Percentiles rank a stretch among this genome's conserved stretches.
Evolutionary conservation across 2,888 invertebrate species (phyloP).

Genomic region (Pherbina coryleti): DNA sequence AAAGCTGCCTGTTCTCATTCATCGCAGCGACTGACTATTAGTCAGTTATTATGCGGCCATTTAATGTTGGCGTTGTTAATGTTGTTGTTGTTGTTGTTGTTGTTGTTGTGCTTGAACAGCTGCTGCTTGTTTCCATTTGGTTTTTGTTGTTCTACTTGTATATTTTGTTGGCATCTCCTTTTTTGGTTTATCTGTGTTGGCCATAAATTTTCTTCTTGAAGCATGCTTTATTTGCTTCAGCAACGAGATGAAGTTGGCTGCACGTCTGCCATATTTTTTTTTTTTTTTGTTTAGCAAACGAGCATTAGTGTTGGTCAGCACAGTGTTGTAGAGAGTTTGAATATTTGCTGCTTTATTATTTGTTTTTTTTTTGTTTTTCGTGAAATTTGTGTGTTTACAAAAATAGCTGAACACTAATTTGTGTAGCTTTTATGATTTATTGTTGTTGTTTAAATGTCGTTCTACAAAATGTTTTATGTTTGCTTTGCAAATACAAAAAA

Average conservation of each 20-base stretch:
- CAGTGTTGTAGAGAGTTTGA: not conserved
- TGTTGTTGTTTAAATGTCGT: constrained; percentile 7
- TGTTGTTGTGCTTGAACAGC: not conserved
- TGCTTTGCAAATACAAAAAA: no score
- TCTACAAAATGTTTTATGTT: no score
- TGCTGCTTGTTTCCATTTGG: not conserved
- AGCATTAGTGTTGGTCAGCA: no score
- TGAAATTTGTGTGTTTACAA: not conserved
- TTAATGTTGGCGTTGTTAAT: not conserved
- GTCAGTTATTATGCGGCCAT: not conserved
- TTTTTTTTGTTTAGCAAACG: not conserved
- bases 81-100: constrained; percentile 2
- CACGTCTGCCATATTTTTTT: not conserved
- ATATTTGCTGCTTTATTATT: not conserved
- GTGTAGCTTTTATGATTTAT: not conserved
- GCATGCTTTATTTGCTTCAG: not conserved
- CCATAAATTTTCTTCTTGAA: constrained; percentile 6
- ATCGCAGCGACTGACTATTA: not conserved
- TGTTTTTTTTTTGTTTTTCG: not conserved
- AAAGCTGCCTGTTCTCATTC: not conserved
- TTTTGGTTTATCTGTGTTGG: constrained; percentile 1
- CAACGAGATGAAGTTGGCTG: constrained; percentile 12
- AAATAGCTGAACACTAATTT: not conserved
- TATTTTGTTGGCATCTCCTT: no score
- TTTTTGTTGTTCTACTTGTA: not conserved